phyloP scores from a whole-genome alignment of 2,113 vertebrate species.

The Gopherus flavomarginatus region DNA sequence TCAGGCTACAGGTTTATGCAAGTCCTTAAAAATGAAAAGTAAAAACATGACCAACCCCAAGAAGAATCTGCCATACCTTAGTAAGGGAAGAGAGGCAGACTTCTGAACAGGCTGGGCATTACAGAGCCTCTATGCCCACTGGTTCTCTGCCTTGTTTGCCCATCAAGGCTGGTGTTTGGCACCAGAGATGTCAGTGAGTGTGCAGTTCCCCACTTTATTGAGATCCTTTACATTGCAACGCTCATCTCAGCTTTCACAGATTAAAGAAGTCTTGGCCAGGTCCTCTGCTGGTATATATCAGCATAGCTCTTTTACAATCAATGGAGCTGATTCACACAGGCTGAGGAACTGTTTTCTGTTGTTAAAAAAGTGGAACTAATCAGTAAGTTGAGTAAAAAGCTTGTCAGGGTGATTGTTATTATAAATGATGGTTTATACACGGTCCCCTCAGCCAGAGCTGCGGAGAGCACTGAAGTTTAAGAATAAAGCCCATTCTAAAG shows the following conservation, averaged over 20 bases:
- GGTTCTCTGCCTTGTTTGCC: background rate
- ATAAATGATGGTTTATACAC: too few relatives aligned
- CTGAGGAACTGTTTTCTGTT: background rate
- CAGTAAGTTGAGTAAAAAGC: background rate
- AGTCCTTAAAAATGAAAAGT: background rate
- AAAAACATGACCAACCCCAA: background rate
- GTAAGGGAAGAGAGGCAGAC: background rate
- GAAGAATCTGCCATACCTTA: background rate
- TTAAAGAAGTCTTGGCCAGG: background rate
- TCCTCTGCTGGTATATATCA: background rate
- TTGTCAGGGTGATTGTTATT: background rate
- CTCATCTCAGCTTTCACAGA: background rate
- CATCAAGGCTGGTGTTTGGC: background rate
- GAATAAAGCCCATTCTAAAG: background rate
- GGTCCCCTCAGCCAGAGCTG: background rate
- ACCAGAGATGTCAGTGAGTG: background rate
- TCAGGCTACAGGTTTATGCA: accelerated
- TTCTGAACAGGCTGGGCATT: background rate
- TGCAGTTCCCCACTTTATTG: background rate
- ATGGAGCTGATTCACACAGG: background rate
- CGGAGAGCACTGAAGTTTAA: background rate
- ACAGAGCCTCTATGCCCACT: background rate
- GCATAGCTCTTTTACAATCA: background rate
- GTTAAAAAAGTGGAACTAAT: background rate
- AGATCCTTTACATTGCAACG: background rate